A percentile compares a stretch with the other conserved stretches of the same genome.
Evolutionary conservation across 2,797 vertebrate genomes (phyloP).

Genomic region (Neosilurus mollespiculum): DNA sequence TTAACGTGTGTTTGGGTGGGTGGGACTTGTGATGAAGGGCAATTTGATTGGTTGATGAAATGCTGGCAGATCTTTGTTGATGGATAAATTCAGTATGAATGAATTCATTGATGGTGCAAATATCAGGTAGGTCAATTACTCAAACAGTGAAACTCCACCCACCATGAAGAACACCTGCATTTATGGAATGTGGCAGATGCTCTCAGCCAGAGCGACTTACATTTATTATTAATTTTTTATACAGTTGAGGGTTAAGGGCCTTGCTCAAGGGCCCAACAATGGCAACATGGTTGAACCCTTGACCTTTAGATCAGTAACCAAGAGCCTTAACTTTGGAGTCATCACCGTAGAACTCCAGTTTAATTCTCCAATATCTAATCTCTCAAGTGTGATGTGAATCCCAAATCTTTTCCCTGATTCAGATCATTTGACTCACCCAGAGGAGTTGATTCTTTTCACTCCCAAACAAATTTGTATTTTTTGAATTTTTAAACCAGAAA

Average conservation of each 20-base stretch:
- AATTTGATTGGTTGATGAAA: not conserved
- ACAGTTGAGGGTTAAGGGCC: too few relatives aligned
- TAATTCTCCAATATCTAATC: too few relatives aligned
- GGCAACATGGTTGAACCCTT: too few relatives aligned
- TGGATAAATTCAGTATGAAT: not conserved
- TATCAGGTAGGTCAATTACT: not conserved
- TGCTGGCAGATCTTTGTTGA: not conserved
- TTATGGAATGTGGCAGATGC: too few relatives aligned
- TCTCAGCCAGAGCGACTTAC: too few relatives aligned
- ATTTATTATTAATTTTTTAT: too few relatives aligned
- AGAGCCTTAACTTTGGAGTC: too few relatives aligned
- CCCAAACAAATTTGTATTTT: not conserved
- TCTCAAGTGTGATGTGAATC: not conserved
- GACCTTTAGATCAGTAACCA: too few relatives aligned
- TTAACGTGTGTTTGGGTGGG: not conserved
- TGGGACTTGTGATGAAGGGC: not conserved
- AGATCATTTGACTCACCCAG: not conserved
- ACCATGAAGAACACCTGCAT: too few relatives aligned
- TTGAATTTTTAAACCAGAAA: not conserved
- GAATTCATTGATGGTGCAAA: not conserved
- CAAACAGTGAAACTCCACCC: not conserved
- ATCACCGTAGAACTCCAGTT: too few relatives aligned
- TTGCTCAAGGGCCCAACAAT: too few relatives aligned
- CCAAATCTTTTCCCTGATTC: not conserved
- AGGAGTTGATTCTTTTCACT: not conserved